Evolutionary conservation across 2,113 vertebrate species (phyloP).

Genomic region (Lanius collurio): DNA sequence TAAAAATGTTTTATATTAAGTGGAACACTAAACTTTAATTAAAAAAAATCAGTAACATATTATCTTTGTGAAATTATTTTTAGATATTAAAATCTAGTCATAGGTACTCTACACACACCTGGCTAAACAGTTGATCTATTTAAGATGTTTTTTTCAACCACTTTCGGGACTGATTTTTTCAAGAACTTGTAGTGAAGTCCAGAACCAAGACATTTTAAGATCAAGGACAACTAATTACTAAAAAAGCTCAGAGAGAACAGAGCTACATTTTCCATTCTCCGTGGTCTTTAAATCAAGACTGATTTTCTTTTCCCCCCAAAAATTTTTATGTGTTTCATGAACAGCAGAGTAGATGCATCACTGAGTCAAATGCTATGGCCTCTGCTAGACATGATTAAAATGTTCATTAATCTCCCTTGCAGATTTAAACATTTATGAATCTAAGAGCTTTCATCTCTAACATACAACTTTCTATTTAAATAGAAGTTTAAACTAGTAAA

Average conservation of each 20-base stretch:
- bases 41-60: background rate
- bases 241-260: background rate
- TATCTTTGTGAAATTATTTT: background rate
- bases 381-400: background rate
- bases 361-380: background rate
- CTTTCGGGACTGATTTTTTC: background rate
- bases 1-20: background rate
- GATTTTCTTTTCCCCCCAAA: rapidly evolving
- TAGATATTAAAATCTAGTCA: background rate
- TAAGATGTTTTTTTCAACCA: background rate
- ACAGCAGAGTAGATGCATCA: background rate
- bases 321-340: background rate
- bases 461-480: background rate
- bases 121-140: background rate
- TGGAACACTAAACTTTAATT: background rate
- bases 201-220: background rate
- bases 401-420: background rate
- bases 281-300: background rate
- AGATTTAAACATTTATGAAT: background rate
- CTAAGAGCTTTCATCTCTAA: background rate
- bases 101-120: background rate
- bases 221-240: background rate
- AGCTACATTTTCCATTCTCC: background rate
- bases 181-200: background rate
- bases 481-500: background rate